A percentile compares a stretch with the other conserved stretches of the same genome.
Evolutionary conservation across 2,797 vertebrate species (phyloP).

Genomic region (Anabas testudineus): DNA sequence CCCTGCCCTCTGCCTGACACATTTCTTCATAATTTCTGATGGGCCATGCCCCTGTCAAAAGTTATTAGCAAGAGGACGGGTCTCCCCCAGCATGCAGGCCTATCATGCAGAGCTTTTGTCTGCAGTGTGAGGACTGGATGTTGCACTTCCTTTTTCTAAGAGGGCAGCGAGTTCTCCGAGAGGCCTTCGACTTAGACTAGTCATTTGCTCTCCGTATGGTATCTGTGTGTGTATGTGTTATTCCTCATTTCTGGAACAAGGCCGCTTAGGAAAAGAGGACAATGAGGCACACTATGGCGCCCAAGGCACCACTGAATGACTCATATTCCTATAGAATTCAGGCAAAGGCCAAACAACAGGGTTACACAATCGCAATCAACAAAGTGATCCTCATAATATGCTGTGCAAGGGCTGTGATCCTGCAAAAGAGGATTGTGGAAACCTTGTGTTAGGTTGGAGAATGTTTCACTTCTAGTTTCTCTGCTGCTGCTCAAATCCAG

Average conservation of each 20-base stretch:
- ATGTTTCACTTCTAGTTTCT: slow-evolving; percentile 29
- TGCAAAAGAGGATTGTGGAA: slow-evolving; percentile 58
- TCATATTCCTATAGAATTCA: slow-evolving; percentile 71
- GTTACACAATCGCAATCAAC: slow-evolving; percentile 71
- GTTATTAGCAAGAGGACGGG: slow-evolving; percentile 32
- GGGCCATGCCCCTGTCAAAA: slow-evolving; percentile 41
- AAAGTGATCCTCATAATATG: slow-evolving; percentile 57
- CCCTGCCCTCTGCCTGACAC: slow-evolving; percentile 10
- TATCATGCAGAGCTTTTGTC: slow-evolving; percentile 36
- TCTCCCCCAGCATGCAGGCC: slow-evolving; percentile 8
- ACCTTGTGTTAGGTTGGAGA: slow-evolving; percentile 46
- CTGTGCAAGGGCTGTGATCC: slow-evolving; percentile 51
- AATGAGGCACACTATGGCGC: slow-evolving; percentile 67
- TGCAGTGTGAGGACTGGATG: slow-evolving; percentile 54
- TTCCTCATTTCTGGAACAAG: slow-evolving; percentile 49
- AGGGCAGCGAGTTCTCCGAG: slow-evolving; percentile 49
- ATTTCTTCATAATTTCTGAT: slow-evolving; percentile 28
- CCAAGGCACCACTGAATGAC: slow-evolving; percentile 57
- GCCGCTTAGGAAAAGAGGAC: slow-evolving; percentile 60
- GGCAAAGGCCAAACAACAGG: slow-evolving; percentile 54
- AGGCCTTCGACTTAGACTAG: slow-evolving; percentile 26
- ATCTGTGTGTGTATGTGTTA: slow-evolving; percentile 14
- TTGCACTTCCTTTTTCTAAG: slow-evolving; percentile 61
- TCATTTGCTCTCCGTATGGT: slow-evolving; percentile 38
- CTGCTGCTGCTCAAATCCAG: background rate